Evolutionary conservation across 2,888 invertebrate genomes (phyloP).

Genomic region (Temnothorax unifasciatus): DNA sequence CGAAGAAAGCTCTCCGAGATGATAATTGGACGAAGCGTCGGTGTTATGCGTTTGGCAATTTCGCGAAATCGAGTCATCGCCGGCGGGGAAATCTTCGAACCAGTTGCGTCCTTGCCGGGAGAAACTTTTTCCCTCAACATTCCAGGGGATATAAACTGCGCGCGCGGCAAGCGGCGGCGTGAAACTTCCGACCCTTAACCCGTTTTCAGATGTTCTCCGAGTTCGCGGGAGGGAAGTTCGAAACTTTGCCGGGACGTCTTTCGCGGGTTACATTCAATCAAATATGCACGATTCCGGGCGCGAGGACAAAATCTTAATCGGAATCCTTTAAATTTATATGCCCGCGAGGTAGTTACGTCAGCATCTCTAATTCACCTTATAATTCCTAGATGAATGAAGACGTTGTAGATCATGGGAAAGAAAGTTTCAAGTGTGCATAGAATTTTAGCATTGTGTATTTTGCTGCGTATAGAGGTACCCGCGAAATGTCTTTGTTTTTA

Average conservation of each 20-base stretch:
- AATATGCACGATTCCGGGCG: constrained; percentile 44
- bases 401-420: neutral
- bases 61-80: constrained; percentile 35
- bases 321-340: constrained; percentile 44
- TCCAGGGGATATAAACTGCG: constrained; percentile 53
- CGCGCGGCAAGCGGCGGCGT: constrained; percentile 56
- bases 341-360: neutral
- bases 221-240: constrained; percentile 54
- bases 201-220: constrained; percentile 58
- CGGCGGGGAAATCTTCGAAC: constrained; percentile 51
- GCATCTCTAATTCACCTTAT: constrained; percentile 10
- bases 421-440: constrained; percentile 6
- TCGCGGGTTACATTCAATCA: constrained; percentile 55
- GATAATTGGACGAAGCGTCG: constrained; percentile 27
- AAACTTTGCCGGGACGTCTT: constrained; percentile 47
- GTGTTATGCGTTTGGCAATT: constrained; percentile 37
- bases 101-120: constrained; percentile 44
- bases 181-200: constrained; percentile 61
- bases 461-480: neutral
- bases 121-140: constrained; percentile 59
- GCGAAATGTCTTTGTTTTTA: neutral
- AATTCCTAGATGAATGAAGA: constrained; percentile 14
- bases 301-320: constrained; percentile 45
- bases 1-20: neutral
- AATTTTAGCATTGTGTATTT: neutral